phyloP scores from a whole-genome alignment of 1,140 invertebrate species.

The Drepana arcuata region DNA sequence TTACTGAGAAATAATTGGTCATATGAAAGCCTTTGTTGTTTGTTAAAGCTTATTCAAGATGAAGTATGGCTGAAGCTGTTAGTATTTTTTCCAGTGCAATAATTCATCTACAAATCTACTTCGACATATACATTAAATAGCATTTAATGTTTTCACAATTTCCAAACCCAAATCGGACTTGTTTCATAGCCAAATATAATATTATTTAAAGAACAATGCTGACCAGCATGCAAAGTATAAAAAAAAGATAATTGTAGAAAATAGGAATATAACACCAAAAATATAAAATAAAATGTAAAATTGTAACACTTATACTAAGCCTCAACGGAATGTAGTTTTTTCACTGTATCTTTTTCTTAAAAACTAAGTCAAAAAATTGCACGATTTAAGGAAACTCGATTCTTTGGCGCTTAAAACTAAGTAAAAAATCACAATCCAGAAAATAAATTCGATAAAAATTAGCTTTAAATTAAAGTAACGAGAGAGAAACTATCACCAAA shows the following conservation, averaged over 20 bases:
- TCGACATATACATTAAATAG: no score
- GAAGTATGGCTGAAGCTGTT: no score
- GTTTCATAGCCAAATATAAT: slow-evolving; percentile 9
- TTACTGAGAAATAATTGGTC: no score
- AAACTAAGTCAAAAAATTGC: slow-evolving; percentile 55
- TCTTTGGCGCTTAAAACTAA: slow-evolving; percentile 59
- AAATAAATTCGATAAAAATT: slow-evolving; percentile 47
- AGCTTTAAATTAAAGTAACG: slow-evolving; percentile 11
- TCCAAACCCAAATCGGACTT: slow-evolving; percentile 3
- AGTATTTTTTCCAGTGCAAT: no score
- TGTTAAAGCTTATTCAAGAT: no score
- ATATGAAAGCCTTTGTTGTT: no score
- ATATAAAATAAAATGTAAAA: slow-evolving; percentile 18
- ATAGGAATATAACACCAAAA: slow-evolving; percentile 33
- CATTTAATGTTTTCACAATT: no score
- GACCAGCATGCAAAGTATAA: slow-evolving; percentile 37
- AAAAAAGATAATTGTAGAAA: slow-evolving; percentile 17
- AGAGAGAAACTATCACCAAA: slow-evolving; percentile 23
- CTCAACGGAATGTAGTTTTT: slow-evolving; percentile 26
- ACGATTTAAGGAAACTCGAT: slow-evolving; percentile 44
- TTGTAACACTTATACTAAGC: slow-evolving; percentile 26
- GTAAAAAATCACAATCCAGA: slow-evolving; percentile 46
- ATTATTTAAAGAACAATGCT: slow-evolving; percentile 28
- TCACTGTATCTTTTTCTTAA: slow-evolving; percentile 26
- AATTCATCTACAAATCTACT: no score